phyloP scores from a whole-genome alignment of 1,140 invertebrate species.

The Cyphomyrmex costatus region DNA sequence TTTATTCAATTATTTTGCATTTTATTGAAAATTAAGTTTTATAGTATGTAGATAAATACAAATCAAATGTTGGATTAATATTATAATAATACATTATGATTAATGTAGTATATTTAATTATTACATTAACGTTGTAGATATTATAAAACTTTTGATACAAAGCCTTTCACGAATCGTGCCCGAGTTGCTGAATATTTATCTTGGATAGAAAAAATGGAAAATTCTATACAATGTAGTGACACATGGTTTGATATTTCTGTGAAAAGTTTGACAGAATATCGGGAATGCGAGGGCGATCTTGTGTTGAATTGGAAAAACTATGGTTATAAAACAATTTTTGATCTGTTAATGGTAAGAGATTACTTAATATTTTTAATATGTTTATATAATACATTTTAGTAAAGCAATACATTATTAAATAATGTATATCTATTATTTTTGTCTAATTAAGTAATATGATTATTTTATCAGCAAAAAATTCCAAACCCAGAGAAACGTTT shows the following conservation, averaged over 20 bases:
- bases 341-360: slow-evolving; percentile 87
- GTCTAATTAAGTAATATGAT: neutral
- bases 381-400: neutral
- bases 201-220: slow-evolving; percentile 88
- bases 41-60: neutral
- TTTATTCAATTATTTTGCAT: slow-evolving; percentile 20
- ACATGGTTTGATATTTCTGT: slow-evolving; percentile 89
- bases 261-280: slow-evolving; percentile 87
- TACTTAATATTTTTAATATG: slow-evolving; percentile 7
- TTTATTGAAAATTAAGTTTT: neutral
- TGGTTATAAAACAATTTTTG: slow-evolving; percentile 88
- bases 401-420: slow-evolving; percentile 7
- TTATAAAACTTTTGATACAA: slow-evolving; percentile 75
- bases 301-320: slow-evolving; percentile 89
- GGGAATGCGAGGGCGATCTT: slow-evolving; percentile 88
- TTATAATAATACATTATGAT: slow-evolving; percentile 6
- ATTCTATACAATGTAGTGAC: slow-evolving; percentile 88
- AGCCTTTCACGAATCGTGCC: slow-evolving; percentile 72
- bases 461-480: slow-evolving; percentile 77
- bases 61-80: neutral
- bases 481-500: slow-evolving; percentile 73
- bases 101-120: neutral
- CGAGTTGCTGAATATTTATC: slow-evolving; percentile 85
- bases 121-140: slow-evolving; percentile 77
- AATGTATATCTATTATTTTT: neutral